phyloP scores from a whole-genome alignment of 1,140 invertebrate species.

The Orchestia grillus region DNA sequence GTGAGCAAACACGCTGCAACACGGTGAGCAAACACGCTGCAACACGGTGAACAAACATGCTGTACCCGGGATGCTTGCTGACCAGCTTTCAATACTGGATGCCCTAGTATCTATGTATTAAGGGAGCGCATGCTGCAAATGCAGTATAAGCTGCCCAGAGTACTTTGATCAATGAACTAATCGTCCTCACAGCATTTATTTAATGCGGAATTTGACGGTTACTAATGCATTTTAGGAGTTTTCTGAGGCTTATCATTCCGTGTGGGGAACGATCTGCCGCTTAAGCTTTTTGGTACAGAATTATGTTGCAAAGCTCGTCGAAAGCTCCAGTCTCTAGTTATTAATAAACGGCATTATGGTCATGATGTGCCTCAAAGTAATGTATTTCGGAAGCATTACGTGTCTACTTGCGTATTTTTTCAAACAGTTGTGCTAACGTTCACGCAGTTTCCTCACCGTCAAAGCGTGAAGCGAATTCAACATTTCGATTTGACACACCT shows the following conservation, averaged over 20 bases:
- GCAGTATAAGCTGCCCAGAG: neutral
- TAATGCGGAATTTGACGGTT: neutral
- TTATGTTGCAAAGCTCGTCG: neutral
- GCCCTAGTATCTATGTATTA: neutral
- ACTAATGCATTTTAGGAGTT: neutral
- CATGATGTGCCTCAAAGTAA: neutral
- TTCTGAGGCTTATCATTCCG: neutral
- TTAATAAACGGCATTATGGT: neutral
- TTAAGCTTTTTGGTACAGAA: neutral
- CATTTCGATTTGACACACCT: neutral
- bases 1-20: no score
- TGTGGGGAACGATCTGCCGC: neutral
- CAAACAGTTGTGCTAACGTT: neutral
- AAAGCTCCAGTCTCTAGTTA: neutral
- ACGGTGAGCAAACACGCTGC: no score
- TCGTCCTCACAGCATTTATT: neutral
- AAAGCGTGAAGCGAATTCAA: neutral
- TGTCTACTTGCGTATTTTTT: neutral
- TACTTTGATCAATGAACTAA: neutral
- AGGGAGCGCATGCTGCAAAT: neutral
- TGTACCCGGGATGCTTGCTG: no score
- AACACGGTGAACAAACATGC: neutral
- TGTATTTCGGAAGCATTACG: neutral
- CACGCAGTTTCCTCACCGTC: neutral
- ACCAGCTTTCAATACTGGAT: neutral